Percentiles rank a stretch among this genome's conserved stretches.
Conservation (phyloP, 2,113 vertebrate genomes). For the Toxotes chatareus region DNA sequence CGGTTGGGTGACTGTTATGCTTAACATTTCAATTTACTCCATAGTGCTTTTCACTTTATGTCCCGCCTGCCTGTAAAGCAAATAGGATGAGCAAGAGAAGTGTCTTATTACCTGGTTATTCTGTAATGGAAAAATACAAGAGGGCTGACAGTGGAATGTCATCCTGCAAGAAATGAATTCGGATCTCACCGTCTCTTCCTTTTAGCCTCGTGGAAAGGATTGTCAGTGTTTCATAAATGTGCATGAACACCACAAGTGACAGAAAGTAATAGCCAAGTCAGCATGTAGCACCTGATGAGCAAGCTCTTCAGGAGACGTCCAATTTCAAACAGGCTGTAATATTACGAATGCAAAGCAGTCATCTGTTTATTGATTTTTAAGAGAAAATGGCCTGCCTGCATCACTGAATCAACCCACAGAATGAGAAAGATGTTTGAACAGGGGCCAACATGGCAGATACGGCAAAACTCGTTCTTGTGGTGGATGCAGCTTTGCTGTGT, state of each 20-base stretch:
- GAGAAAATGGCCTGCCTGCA: not conserved
- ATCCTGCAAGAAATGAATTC: constrained; percentile 21
- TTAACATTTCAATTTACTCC: constrained; percentile 69
- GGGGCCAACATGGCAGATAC: constrained; percentile 11
- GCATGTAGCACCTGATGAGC: constrained; percentile 19
- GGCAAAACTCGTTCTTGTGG: not conserved
- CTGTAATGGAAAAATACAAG: constrained; percentile 51
- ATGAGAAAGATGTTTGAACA: constrained; percentile 35
- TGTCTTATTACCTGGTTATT: constrained; percentile 57
- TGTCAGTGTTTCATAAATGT: constrained; percentile 1
- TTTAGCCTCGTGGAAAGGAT: not conserved
- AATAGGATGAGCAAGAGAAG: constrained; percentile 44
- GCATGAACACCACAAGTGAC: constrained; percentile 13
- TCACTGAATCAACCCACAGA: constrained; percentile 31
- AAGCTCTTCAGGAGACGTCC: not conserved
- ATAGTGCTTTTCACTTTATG: constrained; percentile 31
- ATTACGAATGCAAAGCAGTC: constrained; percentile 29
- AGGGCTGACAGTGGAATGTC: constrained; percentile 31
- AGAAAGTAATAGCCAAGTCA: constrained; percentile 43
- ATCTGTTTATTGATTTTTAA: constrained; percentile 29
- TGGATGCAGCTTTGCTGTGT: constrained; percentile 37
- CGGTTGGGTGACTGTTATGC: constrained; percentile 41
- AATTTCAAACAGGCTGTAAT: constrained; percentile 18
- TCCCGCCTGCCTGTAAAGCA: constrained; percentile 14
- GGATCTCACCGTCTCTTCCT: not conserved